A percentile compares a stretch with the other conserved stretches of the same genome.
Evolutionary conservation across 2,797 vertebrate species (phyloP).

Genomic region (Notoglanidium macrostoma): DNA sequence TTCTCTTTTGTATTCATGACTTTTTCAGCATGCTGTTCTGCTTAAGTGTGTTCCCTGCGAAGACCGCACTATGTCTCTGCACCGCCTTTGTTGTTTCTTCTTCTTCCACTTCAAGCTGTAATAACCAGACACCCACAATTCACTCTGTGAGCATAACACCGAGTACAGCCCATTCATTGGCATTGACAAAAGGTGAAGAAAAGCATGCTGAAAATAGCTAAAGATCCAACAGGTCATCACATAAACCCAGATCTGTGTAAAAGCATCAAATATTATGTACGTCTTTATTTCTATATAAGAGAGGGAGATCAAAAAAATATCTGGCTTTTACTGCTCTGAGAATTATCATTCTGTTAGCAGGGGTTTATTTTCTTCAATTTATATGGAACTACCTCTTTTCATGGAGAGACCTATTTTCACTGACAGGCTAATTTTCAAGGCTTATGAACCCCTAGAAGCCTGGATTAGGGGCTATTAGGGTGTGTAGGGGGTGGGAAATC

Average conservation of each 20-base stretch:
- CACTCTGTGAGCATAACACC: background rate
- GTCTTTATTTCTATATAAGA: background rate
- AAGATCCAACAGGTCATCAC: background rate
- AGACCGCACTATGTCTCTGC: background rate
- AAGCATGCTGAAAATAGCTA: background rate
- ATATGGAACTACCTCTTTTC: constrained; percentile 40
- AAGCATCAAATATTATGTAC: background rate
- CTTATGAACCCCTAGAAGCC: constrained; percentile 53
- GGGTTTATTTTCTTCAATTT: constrained; percentile 47
- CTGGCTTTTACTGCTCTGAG: constrained; percentile 21
- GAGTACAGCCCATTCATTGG: background rate
- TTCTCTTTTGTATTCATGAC: constrained; percentile 49
- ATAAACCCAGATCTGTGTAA: background rate
- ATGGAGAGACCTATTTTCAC: constrained; percentile 39
- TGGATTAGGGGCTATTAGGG: constrained; percentile 56
- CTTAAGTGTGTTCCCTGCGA: constrained; percentile 22
- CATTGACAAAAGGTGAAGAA: background rate
- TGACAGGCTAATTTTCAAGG: constrained; percentile 51
- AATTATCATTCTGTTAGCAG: constrained; percentile 39
- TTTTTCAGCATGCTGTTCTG: constrained; percentile 3
- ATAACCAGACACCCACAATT: background rate
- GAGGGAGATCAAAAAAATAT: background rate
- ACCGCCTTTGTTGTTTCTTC: constrained; percentile 1
- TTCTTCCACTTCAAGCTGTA: background rate
- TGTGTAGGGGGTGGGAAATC: constrained; percentile 47